phyloP scores from a whole-genome alignment of 1,140 invertebrate genomes.

The Drosophila gunungcola region DNA sequence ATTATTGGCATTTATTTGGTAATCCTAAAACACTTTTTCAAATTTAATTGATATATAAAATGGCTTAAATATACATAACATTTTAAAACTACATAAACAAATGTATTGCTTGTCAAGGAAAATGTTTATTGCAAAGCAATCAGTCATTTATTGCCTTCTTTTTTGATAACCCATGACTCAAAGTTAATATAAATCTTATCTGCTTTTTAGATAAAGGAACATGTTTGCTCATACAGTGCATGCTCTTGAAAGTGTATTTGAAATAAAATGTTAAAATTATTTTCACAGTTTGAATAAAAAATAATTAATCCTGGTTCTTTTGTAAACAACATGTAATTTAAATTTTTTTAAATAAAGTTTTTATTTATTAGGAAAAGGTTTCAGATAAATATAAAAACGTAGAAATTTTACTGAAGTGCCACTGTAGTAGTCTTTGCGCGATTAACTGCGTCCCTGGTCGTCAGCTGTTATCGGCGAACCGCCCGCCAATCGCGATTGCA shows the following conservation, averaged over 20 bases:
- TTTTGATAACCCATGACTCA: background rate
- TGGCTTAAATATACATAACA: no score
- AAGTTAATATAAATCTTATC: background rate
- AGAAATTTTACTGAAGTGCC: no score
- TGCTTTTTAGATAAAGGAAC: background rate
- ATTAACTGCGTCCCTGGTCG: constrained; percentile 14
- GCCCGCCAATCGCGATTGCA: constrained; percentile 24
- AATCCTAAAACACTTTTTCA: no score
- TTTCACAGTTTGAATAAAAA: no score
- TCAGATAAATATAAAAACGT: no score
- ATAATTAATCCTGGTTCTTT: background rate
- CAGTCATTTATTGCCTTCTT: background rate
- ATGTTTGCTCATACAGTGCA: background rate
- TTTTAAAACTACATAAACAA: no score
- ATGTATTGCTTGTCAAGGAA: no score
- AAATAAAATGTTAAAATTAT: no score
- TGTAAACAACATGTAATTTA: background rate
- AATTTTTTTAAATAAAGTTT: background rate
- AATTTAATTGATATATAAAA: no score
- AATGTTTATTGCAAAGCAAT: no score
- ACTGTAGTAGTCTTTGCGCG: background rate
- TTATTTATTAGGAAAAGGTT: no score
- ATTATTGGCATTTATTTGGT: no score
- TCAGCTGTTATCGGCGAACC: constrained; percentile 14
- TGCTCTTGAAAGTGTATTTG: background rate